Base-by-base conservation (phyloP, 2,797 vertebrate genomes). In the Spinus pinus region DNA sequence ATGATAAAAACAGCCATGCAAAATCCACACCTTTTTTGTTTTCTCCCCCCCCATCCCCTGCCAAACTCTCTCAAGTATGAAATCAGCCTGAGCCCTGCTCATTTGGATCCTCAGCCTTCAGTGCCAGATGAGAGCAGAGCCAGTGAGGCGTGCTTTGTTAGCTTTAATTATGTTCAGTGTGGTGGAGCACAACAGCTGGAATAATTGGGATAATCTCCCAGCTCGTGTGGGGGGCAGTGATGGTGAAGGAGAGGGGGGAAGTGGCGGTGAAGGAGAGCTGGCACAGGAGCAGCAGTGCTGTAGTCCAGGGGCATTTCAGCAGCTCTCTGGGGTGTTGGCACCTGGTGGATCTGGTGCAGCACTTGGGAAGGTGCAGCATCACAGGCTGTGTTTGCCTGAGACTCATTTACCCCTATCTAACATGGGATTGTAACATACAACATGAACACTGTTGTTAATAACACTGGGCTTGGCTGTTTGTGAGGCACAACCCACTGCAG, bases 161-260 rank as follows among this genome's bases (percentile, higher is more conserved):
- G 88, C 74, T 95, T 93, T 82, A 62, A 70, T 62, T 65, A 5
- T 61, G 50, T 57, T 94, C 74, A 30, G 8, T 71, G 58, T 71
- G 74, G 37, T 81, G 81, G 10, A 58, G 67, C 85, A 81, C 37
- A 95, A 71, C 83, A 95, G 74, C 86, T 92, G 93, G 88, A 94
- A 92, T 77, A 53, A 91, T 7, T 67, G 60, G 81, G 60, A 73
- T 73, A 57, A 77, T 84, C 60, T 85, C 81, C 53, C 30, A 28
- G 56, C 37, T 77, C 4, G 0, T n/a, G 60, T 8, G 53, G 41
- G 9, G 7, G 20, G 7, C 50, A 61, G 46, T 28, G 46, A 15
- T 78, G 65, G 22, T 79, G 86, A 60, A 75, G 53, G 22, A 64
- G 25, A 28, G 10, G 16, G 2, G 2, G 33, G 12, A 50, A 65